These are phyloP conservation scores for Anguilla rostrata DNA, from an alignment of 2,113 vertebrate species.

Conservation along the genomic window DNA sequence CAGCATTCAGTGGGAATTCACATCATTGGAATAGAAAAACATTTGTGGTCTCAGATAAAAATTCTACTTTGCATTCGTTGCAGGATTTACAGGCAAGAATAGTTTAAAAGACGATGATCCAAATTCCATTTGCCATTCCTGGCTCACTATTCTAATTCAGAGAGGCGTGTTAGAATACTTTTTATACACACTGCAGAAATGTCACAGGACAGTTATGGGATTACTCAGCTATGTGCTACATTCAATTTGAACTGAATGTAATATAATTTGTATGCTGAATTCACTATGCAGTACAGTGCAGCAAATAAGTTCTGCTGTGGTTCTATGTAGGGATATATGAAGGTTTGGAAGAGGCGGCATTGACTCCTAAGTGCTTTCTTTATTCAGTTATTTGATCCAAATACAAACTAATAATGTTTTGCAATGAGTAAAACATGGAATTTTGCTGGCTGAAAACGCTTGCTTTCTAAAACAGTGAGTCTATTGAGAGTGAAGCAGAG, in stretches of 20 bases:
- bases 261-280: not conserved
- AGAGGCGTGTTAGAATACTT: not conserved
- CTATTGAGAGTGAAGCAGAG: not conserved
- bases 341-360: not conserved
- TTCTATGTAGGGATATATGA: not conserved
- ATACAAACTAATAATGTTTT: not conserved
- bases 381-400: not conserved
- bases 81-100: not conserved
- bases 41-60: not conserved
- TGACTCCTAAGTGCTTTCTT: not conserved
- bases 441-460: not conserved
- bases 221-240: not conserved
- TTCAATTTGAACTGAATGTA: not conserved
- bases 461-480: not conserved
- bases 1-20: no score
- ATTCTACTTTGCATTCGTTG: not conserved
- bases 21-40: not conserved
- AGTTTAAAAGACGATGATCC: not conserved
- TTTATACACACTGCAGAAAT: not conserved
- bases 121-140: not conserved
- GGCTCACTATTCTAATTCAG: not conserved
- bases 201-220: not conserved
- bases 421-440: not conserved
- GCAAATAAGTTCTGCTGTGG: not conserved
- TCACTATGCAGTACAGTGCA: not conserved